A percentile compares a stretch with the other conserved stretches of the same genome.
Conservation (phyloP, 1,140 invertebrate genomes). For the Nephotettix cincticeps region DNA sequence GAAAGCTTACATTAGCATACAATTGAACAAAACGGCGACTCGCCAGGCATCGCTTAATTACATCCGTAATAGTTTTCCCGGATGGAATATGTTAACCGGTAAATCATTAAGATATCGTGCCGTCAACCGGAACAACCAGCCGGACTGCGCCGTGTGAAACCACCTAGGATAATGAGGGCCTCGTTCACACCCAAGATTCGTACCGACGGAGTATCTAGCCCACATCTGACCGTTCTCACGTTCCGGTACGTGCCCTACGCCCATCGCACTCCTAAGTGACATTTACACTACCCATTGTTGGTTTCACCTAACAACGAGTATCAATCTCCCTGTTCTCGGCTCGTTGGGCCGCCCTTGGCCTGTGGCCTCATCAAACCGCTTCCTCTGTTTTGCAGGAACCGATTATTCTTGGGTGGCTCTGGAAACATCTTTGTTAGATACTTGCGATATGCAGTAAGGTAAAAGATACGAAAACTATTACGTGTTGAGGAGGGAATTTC, state of each 20-base stretch:
- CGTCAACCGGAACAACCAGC: not conserved
- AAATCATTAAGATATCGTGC: conserved; percentile 16
- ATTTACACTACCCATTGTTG: conserved; percentile 5
- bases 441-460: too few species aligned
- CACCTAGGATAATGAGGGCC: too few species aligned
- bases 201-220: not conserved
- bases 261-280: not conserved
- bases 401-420: not conserved
- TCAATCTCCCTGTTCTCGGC: not conserved
- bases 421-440: not conserved
- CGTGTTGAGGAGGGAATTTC: too few species aligned
- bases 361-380: not conserved
- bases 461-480: too few species aligned
- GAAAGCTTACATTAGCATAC: conserved; percentile 17
- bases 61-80: conserved; percentile 15
- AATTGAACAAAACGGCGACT: conserved; percentile 24
- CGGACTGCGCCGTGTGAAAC: too few species aligned
- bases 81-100: conserved; percentile 10
- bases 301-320: not conserved
- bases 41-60: conserved; percentile 15
- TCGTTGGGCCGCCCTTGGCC: not conserved
- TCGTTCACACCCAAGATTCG: too few species aligned
- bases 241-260: not conserved
- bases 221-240: not conserved
- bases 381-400: not conserved